These are phyloP conservation scores for Acleris laterana DNA, from an alignment of 2,888 invertebrate genomes.

Conservation along the genomic window DNA sequence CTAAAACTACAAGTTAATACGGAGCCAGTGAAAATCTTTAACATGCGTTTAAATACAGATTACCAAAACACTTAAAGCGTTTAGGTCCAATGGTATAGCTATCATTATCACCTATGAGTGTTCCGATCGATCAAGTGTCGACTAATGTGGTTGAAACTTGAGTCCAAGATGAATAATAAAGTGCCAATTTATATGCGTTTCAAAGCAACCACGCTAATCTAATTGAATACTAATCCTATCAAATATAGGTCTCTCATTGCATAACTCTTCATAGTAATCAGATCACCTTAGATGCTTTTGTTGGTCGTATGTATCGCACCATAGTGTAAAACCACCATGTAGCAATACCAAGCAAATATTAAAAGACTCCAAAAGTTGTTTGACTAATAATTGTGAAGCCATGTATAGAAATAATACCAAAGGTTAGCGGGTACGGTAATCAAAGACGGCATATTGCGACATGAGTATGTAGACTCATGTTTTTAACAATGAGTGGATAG, in stretches of 20 bases:
- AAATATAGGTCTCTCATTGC: slow-evolving; percentile 51
- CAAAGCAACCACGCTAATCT: slow-evolving; percentile 45
- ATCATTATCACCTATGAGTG: background rate
- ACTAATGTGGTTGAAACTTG: slow-evolving; percentile 36
- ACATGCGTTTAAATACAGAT: too few species aligned
- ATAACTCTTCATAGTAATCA: slow-evolving; percentile 46
- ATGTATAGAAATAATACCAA: slow-evolving; percentile 12
- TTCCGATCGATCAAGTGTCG: slow-evolving; percentile 7
- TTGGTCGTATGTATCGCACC: slow-evolving; percentile 39
- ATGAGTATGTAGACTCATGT: slow-evolving; percentile 3
- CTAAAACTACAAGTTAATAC: too few species aligned
- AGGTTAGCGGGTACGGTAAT: slow-evolving; percentile 53
- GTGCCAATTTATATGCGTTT: slow-evolving; percentile 51
- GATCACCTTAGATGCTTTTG: slow-evolving; percentile 5
- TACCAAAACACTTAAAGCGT: too few species aligned
- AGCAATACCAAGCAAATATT: slow-evolving; percentile 51
- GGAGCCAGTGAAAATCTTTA: too few species aligned
- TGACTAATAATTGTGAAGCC: slow-evolving; percentile 56
- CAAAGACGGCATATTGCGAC: slow-evolving; percentile 61
- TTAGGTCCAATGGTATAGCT: too few species aligned
- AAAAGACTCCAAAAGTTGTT: slow-evolving; percentile 40
- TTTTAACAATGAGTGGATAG: slow-evolving; percentile 8
- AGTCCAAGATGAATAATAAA: slow-evolving; percentile 50
- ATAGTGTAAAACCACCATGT: slow-evolving; percentile 47
- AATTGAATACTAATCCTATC: slow-evolving; percentile 54